Evolutionary conservation across 2,888 invertebrate genomes (phyloP), one percentile per base, ranked within the genome.

Genomic region (Elmis aenea): DNA sequence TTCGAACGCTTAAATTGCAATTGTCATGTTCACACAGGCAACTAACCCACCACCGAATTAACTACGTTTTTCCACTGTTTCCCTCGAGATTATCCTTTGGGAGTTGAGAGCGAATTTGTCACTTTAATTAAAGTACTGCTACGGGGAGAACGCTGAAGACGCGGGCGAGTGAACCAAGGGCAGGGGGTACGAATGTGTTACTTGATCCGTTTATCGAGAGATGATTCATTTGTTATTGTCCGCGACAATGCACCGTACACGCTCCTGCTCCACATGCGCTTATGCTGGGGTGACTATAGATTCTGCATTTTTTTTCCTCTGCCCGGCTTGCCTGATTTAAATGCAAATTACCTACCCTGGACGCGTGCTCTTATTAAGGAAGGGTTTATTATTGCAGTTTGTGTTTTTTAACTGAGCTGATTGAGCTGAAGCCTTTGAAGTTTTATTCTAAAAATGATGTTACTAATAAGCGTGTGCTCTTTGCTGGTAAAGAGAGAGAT

Each of bases 161-260:
- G 72, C 70, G 70, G 72, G 71, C 68, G 69, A 64, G 67, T 66
- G 69, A 68, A 69, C 69, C 70, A 70, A 69, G 71, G 70, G 71
- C 71, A 71, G 71, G 70, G 70, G 42, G 46, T 46, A 59, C 58
- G 69, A 59, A 68, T 65, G 61, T 60, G 58, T 61, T 62, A 61
- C 59, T 61, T 59, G 61, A 62, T 62, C 61, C 61, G 57, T 61
- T 62, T 61, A 62, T 60, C 60, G 58, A 46, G 55, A 59, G 59
- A 62, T 62, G 62, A 62, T 59, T 62, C 62, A 62, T 61, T 61
- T 61, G 61, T 61, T 62, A 62, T 62, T 61, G 61, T 61, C 55
- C 61, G 45, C 48, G 50, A 57, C 56, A 55, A 55, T 54, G 48
- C 50, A 52, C 48, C 57, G 51, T 55, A 32, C 50, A 50, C 50